Evolutionary conservation across 1,140 invertebrate genomes (phyloP).

Genomic region (Pogonognathellus flavescens): DNA sequence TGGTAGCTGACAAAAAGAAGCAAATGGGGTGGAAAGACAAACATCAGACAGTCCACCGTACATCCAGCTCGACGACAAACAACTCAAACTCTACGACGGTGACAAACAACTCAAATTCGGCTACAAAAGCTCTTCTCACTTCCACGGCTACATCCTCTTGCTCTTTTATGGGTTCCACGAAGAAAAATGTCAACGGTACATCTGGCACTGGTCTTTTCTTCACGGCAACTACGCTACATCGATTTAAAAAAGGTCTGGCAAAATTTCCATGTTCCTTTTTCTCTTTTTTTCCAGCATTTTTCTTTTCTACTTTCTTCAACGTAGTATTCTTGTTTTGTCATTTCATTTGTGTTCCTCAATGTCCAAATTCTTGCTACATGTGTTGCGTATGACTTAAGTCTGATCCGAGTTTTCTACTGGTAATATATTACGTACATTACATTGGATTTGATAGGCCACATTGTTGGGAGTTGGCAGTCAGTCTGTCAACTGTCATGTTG

Average conservation of each 20-base stretch:
- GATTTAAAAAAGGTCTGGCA: conserved; percentile 59
- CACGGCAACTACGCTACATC: conserved; percentile 50
- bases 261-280: conserved; percentile 27
- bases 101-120: conserved; percentile 48
- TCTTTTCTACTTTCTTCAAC: not conserved
- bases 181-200: conserved; percentile 25
- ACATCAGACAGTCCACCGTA: conserved; percentile 44
- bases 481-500: conserved; percentile 17
- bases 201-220: conserved; percentile 49
- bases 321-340: not conserved
- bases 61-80: conserved; percentile 45
- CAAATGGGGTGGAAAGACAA: conserved; percentile 69
- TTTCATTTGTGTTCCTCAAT: not conserved
- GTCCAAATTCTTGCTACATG: not conserved
- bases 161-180: conserved; percentile 32
- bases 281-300: not conserved
- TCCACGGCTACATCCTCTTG: conserved; percentile 16
- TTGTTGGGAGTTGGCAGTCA: conserved; percentile 15
- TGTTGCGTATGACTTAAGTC: not conserved
- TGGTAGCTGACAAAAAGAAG: conserved; percentile 69
- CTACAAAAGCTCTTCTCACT: conserved; percentile 42
- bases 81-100: conserved; percentile 40
- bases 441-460: not conserved
- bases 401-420: not conserved
- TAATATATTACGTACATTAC: not conserved